phyloP scores from a whole-genome alignment of 2,797 vertebrate genomes.

The Sebastes matsubarae region DNA sequence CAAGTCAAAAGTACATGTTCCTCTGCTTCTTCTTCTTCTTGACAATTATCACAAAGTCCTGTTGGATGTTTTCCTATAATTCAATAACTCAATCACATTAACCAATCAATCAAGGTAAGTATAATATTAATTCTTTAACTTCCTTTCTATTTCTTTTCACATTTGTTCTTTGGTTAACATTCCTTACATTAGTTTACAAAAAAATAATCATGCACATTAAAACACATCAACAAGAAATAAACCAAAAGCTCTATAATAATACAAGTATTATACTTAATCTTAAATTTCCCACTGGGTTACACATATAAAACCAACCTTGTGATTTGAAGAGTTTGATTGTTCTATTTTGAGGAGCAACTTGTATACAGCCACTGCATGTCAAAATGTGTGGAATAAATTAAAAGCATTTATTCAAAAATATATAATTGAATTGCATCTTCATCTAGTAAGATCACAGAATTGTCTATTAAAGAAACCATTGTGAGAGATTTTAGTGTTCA shows the following conservation, averaged over 20 bases:
- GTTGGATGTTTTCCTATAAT: no score
- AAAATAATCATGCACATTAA: neutral
- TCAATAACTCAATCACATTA: no score
- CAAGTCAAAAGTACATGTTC: no score
- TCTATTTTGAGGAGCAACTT: neutral
- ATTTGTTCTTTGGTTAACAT: no score
- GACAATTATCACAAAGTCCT: no score
- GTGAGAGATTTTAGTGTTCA: neutral
- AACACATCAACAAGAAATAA: neutral
- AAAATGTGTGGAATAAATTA: neutral
- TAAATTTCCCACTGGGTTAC: neutral
- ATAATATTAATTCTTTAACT: no score
- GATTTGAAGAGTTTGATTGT: neutral
- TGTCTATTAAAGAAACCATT: neutral
- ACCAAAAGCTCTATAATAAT: neutral
- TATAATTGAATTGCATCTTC: neutral
- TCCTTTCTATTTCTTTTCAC: no score
- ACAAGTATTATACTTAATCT: neutral
- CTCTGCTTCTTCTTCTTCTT: no score
- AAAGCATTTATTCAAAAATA: neutral
- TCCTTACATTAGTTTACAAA: no score
- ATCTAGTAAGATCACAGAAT: neutral
- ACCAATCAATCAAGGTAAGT: no score
- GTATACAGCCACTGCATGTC: neutral
- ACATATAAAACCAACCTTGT: neutral